These are phyloP conservation scores for Psephotus haematonotus DNA, from an alignment of 2,113 vertebrate genomes.

Conservation along the genomic window DNA sequence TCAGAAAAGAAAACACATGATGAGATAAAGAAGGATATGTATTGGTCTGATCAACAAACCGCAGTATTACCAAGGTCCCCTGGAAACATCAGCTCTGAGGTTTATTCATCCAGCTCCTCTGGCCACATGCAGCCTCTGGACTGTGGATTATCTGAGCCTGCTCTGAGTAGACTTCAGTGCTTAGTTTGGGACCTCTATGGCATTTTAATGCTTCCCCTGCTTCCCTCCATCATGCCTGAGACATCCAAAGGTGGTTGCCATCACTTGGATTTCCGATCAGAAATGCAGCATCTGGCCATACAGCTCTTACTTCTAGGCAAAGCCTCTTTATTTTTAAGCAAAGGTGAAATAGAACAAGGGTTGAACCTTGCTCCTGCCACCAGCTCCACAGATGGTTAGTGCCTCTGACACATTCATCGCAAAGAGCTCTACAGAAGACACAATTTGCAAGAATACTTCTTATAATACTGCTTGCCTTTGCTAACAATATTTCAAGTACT, in stretches of 20 bases:
- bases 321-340: neutral
- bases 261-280: neutral
- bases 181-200: neutral
- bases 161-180: neutral
- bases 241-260: neutral
- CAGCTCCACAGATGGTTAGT: neutral
- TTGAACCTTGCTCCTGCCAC: neutral
- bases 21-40: neutral
- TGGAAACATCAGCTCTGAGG: neutral
- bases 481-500: neutral
- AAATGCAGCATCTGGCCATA: neutral
- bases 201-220: neutral
- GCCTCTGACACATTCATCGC: accelerated
- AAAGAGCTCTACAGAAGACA: neutral
- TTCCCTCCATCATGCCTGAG: neutral
- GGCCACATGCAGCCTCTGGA: accelerated
- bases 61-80: neutral
- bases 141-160: neutral
- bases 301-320: neutral
- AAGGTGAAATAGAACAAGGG: neutral
- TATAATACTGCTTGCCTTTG: neutral
- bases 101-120: neutral
- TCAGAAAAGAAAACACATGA: neutral
- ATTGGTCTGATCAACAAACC: neutral
- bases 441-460: neutral